A percentile compares a stretch with the other conserved stretches of the same genome.
Evolutionary conservation across 1,140 invertebrate species (phyloP).

Genomic region (Trichogramma pretiosum): DNA sequence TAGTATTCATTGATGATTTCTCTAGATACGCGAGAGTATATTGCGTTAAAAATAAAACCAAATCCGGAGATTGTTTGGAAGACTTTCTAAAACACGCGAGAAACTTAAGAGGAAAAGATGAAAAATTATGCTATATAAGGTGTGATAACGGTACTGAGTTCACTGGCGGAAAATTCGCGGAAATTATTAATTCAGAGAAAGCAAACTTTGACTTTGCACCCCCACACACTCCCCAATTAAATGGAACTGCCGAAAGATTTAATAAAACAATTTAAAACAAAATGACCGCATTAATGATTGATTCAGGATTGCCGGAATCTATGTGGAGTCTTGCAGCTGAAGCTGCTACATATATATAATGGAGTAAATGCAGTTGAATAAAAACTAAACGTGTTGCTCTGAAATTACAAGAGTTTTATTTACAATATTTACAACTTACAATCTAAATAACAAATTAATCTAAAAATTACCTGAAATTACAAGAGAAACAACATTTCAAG

Average conservation of each 20-base stretch:
- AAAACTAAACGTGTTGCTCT: no score
- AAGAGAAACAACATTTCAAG: no score
- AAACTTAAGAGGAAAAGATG: no score
- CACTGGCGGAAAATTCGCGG: no score
- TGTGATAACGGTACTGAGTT: conserved; percentile 15
- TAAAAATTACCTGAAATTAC: no score
- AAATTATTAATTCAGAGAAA: no score
- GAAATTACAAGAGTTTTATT: no score
- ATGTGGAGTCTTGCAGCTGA: background rate
- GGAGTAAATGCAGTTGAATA: no score
- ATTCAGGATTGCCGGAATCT: background rate
- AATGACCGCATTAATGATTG: background rate
- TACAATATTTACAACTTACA: no score
- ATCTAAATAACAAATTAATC: no score
- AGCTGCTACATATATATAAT: conserved; percentile 15
- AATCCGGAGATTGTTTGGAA: conserved; percentile 13
- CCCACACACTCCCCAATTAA: conserved; percentile 15
- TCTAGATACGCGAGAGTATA: conserved; percentile 14
- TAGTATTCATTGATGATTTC: conserved; percentile 13
- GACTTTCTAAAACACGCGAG: conserved; percentile 12
- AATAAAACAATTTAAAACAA: no score
- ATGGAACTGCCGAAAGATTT: background rate
- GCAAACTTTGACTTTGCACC: conserved; percentile 9
- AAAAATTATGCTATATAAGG: no score
- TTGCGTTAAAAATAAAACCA: conserved; percentile 10